Evolutionary conservation across 2,113 vertebrate species (phyloP).

Genomic region (Nannospalax galili): DNA sequence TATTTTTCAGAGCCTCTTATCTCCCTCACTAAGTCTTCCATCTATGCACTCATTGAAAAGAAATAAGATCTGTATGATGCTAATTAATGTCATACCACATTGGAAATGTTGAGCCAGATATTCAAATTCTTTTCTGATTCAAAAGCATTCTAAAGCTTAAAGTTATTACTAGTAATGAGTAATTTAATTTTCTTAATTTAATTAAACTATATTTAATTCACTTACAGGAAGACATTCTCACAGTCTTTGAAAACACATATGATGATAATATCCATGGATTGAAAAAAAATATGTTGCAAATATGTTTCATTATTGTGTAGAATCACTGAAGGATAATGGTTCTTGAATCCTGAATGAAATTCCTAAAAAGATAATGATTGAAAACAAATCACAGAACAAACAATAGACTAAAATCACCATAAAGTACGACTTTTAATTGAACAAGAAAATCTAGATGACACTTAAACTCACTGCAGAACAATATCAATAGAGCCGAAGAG

Average conservation of each 20-base stretch:
- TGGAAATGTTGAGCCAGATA: slow-evolving; percentile 84
- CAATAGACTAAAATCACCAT: slow-evolving; percentile 74
- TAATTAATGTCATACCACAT: slow-evolving; percentile 85
- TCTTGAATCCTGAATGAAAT: slow-evolving; percentile 65
- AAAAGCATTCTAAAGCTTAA: slow-evolving; percentile 83
- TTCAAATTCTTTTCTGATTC: slow-evolving; percentile 83
- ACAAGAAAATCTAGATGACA: slow-evolving; percentile 69
- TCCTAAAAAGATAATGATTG: slow-evolving; percentile 73
- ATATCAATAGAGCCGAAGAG: slow-evolving; percentile 43
- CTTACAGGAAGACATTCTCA: slow-evolving; percentile 77
- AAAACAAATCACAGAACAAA: slow-evolving; percentile 78
- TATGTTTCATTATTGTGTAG: slow-evolving; percentile 72
- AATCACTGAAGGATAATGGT: slow-evolving; percentile 69
- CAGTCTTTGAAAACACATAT: slow-evolving; percentile 82
- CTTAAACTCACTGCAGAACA: slow-evolving; percentile 61
- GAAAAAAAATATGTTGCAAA: slow-evolving; percentile 81
- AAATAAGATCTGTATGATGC: slow-evolving; percentile 79
- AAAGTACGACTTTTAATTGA: slow-evolving; percentile 68
- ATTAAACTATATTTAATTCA: slow-evolving; percentile 86
- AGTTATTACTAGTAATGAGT: slow-evolving; percentile 84
- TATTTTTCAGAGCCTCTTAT: slow-evolving; percentile 82
- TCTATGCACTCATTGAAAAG: slow-evolving; percentile 81
- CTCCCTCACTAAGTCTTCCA: slow-evolving; percentile 80
- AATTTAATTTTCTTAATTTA: slow-evolving; percentile 86
- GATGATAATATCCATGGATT: slow-evolving; percentile 79